phyloP scores from a whole-genome alignment of 2,797 vertebrate species.

The Eulemur coronatus region DNA sequence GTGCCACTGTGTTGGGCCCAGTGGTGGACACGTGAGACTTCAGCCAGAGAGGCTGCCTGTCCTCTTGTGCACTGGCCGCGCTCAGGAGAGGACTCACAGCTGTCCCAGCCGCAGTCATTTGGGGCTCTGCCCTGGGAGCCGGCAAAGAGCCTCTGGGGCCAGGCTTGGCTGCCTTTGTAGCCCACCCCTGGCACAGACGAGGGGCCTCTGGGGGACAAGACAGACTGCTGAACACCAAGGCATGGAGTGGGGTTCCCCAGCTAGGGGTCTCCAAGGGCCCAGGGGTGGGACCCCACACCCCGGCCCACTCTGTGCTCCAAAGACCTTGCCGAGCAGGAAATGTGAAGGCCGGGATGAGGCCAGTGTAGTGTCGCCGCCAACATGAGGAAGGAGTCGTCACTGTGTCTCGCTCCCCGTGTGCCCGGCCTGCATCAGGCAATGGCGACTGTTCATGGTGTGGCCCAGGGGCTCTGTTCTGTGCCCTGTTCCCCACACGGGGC shows the following conservation, averaged over 20 bases:
- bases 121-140: neutral
- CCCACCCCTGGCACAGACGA: neutral
- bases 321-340: no score
- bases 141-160: neutral
- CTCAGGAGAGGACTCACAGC: neutral
- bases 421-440: rapidly evolving
- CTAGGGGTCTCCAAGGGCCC: neutral
- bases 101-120: neutral
- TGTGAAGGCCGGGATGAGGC: rapidly evolving
- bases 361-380: rapidly evolving
- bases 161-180: neutral
- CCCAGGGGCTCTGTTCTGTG: neutral
- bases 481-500: neutral
- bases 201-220: neutral
- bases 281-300: neutral
- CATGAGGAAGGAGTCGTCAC: rapidly evolving
- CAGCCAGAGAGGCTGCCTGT: neutral
- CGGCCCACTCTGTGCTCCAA: neutral
- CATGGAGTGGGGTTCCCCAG: no score
- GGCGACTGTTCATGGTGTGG: rapidly evolving
- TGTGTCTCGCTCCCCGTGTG: rapidly evolving
- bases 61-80: neutral
- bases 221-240: neutral
- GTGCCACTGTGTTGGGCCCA: neutral
- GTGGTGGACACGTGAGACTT: rapidly evolving